Conservation (phyloP, 1,140 invertebrate genomes). For the Aphaenogaster floridana region DNA sequence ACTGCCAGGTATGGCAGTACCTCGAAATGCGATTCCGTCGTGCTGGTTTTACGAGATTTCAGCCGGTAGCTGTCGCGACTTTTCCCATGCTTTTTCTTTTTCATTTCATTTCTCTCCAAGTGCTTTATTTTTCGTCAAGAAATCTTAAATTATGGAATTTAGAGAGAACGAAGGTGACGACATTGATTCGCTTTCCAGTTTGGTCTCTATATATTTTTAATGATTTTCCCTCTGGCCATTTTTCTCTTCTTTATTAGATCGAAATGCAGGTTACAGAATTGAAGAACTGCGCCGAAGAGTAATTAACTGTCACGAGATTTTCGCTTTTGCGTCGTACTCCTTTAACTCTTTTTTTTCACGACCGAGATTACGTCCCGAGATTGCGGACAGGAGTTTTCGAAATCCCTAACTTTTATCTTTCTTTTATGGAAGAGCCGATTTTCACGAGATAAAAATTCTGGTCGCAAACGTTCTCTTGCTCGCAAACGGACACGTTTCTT, state of each 20-base stretch:
- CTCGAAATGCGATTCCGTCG: slow-evolving; percentile 11
- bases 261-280: not conserved
- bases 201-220: not conserved
- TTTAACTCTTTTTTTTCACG: not conserved
- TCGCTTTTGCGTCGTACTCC: not conserved
- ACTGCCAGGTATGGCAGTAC: slow-evolving; percentile 23
- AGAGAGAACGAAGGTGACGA: not conserved
- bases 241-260: not conserved
- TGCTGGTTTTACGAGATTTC: slow-evolving; percentile 18
- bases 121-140: not conserved
- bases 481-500: slow-evolving; percentile 32
- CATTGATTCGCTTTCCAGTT: not conserved
- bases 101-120: not conserved
- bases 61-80: not conserved
- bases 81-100: not conserved
- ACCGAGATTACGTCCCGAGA: slow-evolving; percentile 31
- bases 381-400: slow-evolving; percentile 34
- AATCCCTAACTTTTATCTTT: slow-evolving; percentile 18
- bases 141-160: slow-evolving; percentile 20
- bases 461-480: slow-evolving; percentile 12
- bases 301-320: not conserved
- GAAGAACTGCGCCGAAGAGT: not conserved
- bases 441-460: slow-evolving; percentile 22
- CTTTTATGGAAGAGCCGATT: slow-evolving; percentile 16
- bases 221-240: not conserved